Conservation (phyloP, 2,113 vertebrate genomes). For the Chitala chitala region DNA sequence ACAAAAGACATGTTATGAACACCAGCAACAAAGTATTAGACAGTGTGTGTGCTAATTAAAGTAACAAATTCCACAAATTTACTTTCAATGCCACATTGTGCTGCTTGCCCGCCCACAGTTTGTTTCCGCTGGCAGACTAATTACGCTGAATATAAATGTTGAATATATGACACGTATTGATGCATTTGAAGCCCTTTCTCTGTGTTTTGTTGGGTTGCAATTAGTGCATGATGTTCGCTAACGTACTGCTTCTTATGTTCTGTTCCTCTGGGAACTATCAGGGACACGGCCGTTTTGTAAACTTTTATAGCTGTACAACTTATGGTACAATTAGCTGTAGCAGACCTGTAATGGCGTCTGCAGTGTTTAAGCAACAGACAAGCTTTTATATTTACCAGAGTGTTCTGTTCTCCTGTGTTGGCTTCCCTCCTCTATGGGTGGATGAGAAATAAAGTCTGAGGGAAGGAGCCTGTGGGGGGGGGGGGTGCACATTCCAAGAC, state of each 20-base stretch:
- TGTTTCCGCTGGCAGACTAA: constrained; percentile 11
- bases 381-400: constrained; percentile 5
- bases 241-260: neutral
- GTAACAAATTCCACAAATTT: constrained; percentile 14
- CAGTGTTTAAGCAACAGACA: neutral
- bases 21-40: constrained; percentile 1
- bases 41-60: constrained; percentile 24
- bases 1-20: too few relatives aligned
- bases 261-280: constrained; percentile 14
- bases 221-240: constrained; percentile 36
- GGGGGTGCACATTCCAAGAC: constrained; percentile 10
- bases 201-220: constrained; percentile 32
- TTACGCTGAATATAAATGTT: neutral
- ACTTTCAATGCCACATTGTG: neutral
- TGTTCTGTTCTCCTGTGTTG: neutral
- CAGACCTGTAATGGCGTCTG: neutral
- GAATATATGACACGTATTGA: constrained; percentile 18
- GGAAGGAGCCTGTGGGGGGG: neutral
- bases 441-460: constrained; percentile 11
- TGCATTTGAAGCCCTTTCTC: constrained; percentile 32
- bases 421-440: neutral
- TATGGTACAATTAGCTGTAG: constrained; percentile 1
- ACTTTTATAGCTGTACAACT: neutral
- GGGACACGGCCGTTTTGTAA: neutral
- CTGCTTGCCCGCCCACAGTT: constrained; percentile 28